A percentile compares a stretch with the other conserved stretches of the same genome.
These are phyloP conservation scores for Ectobius pallidus DNA, from an alignment of 2,888 invertebrate genomes.

Conservation along the genomic window DNA sequence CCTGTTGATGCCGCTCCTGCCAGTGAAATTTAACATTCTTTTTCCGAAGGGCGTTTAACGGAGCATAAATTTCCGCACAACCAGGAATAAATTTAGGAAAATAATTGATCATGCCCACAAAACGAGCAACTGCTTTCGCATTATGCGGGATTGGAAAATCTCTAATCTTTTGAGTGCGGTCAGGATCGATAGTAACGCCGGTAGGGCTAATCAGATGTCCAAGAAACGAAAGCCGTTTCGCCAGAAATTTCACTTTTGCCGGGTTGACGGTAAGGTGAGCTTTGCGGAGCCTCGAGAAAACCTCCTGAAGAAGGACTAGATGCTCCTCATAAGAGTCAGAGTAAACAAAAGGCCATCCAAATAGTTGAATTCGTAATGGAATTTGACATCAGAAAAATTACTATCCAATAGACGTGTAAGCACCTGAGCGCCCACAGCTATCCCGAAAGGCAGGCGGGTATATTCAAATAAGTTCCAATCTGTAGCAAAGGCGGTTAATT, in stretches of 20 bases:
- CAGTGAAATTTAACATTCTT: background rate
- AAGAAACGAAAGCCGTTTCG: too few relatives aligned
- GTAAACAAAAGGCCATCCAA: background rate
- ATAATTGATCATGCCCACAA: too few relatives aligned
- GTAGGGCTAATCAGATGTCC: background rate
- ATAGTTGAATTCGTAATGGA: too few relatives aligned
- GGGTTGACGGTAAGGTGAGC: conserved; percentile 16
- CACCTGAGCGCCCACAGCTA: too few relatives aligned
- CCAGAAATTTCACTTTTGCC: background rate
- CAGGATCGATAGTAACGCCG: background rate
- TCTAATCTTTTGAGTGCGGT: background rate
- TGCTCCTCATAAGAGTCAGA: too few relatives aligned
- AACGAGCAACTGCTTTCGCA: too few relatives aligned
- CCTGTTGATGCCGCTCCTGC: background rate
- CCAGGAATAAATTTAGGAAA: background rate
- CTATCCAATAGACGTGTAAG: too few relatives aligned
- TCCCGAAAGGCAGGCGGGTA: too few relatives aligned
- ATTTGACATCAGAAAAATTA: too few relatives aligned
- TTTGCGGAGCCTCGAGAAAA: too few relatives aligned
- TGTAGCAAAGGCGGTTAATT: too few relatives aligned
- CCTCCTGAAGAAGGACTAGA: background rate
- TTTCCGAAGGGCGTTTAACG: background rate
- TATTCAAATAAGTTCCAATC: too few relatives aligned
- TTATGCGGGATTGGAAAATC: conserved; percentile 1
- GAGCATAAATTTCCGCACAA: background rate